Evolutionary conservation across 2,113 vertebrate species (phyloP), one percentile per base, ranked within the genome.

Genomic region (Indicator indicator): DNA sequence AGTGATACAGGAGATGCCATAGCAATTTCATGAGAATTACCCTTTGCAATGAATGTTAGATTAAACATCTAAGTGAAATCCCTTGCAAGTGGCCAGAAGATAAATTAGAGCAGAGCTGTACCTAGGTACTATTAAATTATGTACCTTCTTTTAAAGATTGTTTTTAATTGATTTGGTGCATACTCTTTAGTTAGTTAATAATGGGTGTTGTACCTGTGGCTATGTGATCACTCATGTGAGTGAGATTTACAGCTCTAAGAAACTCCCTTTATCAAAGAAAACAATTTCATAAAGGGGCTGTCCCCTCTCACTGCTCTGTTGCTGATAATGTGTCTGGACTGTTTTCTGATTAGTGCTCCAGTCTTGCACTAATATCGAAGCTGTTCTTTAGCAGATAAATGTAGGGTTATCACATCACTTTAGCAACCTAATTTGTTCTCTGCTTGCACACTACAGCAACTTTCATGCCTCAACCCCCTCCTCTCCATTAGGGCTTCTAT

Each of bases 101-200:
- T 97, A 95, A 97, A 97, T 97, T 96, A 95, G 95, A 97, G 56
- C 90, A 71, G 92, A 95, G 82, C 89, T 74, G 82, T 95, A 96
- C 74, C 75, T 96, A 91, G 86, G 79, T 97, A 90, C 94, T 95
- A 94, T 94, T 97, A 97, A 97, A 98, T 98, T 95, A 97, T 95
- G 90, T 94, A 89, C 94, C 90, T 97, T 97, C 94, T 96, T 96
- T 96, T 97, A 97, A 97, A 98, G 97, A 97, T 92, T 97, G 86
- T 92, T 97, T 98, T 98, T 98, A 98, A 98, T 97, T 97, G 97
- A 97, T 98, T 97, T 97, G 97, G 83, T 89, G 77, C 94, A 96
- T 96, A 96, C 89, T 97, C 97, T 97, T 98, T 83, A 96, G 79
- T 95, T 90, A 93, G 95, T 96, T 98, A 98, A 97, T 97, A 97